These are phyloP conservation scores for Yponomeuta plumbellus DNA, from an alignment of 2,888 invertebrate genomes.

Conservation along the genomic window DNA sequence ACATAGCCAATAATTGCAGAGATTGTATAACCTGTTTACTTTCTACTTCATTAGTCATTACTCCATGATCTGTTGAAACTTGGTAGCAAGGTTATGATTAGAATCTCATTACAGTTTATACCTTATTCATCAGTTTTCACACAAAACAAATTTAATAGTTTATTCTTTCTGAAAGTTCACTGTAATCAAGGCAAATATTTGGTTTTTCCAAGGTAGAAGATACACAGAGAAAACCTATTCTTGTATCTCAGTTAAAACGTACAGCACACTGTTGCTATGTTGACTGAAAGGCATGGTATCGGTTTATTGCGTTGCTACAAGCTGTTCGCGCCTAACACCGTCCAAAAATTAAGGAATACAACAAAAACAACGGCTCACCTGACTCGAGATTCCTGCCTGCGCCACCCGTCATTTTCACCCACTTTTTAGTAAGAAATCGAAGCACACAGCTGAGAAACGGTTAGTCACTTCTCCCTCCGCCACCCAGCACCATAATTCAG, in stretches of 20 bases:
- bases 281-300: not conserved
- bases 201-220: no score
- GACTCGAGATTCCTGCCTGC: constrained; percentile 55
- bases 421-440: constrained; percentile 17
- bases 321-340: constrained; percentile 32
- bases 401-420: constrained; percentile 60
- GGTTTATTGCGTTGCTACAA: constrained; percentile 33
- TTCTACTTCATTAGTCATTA: not conserved
- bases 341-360: constrained; percentile 38
- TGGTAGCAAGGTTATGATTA: not conserved
- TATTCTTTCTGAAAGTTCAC: no score
- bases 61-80: not conserved
- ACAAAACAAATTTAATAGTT: no score
- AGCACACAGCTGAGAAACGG: constrained; percentile 42
- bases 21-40: not conserved
- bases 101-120: not conserved
- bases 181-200: no score
- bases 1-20: not conserved
- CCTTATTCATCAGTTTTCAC: not conserved
- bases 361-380: constrained; percentile 64
- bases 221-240: no score
- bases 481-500: constrained; percentile 66
- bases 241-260: not conserved
- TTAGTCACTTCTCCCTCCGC: constrained; percentile 52
- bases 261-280: not conserved